Evolutionary conservation across 2,888 invertebrate genomes (phyloP), one percentile per base, ranked within the genome.

Genomic region (Hetaerina titia): DNA sequence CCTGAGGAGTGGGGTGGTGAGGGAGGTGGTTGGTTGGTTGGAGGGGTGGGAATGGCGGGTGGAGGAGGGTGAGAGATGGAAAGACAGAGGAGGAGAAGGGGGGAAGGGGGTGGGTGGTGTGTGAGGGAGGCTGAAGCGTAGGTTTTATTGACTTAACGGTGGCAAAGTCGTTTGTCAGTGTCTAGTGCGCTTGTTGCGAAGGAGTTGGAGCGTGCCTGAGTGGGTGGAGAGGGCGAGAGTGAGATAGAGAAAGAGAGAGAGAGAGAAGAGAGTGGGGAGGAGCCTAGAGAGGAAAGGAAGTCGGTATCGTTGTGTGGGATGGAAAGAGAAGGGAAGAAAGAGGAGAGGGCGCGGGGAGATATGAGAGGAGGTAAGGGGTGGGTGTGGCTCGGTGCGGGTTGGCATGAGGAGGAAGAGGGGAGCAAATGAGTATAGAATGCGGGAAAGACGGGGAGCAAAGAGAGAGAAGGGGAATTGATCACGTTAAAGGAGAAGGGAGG

Each of bases 141-240:
- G 74, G 69, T 74, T 92, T 92, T 92, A 92, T 92, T 92, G 92
- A 92, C 92, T 92, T 92, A 92, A n/a, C 45, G 92, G 92, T 69
- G 92, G 92, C 92, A n/a, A 56, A 92, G 92, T 92, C 92, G 92
- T 92, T 92, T 92, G 92, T 92, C 92, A 92, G 92, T 92, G 92
- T 92, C 92, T 92, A 92, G 69, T 69, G 74, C 92, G 74, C 92
- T 92, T 92, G 92, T 92, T 92, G 92, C 56, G 92, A 92, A 69
- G 92, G 92, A 69, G 69, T 69, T 56, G 64, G 92, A 57, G 69
- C 56, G 92, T 92, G 92, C 69, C 22, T 56, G 92, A 69, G 63
- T 31, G 25, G 90, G 58, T 58, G 63, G 90, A 17, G 15, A 13
- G 90, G 63, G 60, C 6, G 31, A 31, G 63, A 31, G 90, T n/a